Percentiles rank a stretch among this genome's conserved stretches.
These are phyloP conservation scores for Poecilia velifera DNA, from an alignment of 2,797 vertebrate species.

Conservation along the genomic window DNA sequence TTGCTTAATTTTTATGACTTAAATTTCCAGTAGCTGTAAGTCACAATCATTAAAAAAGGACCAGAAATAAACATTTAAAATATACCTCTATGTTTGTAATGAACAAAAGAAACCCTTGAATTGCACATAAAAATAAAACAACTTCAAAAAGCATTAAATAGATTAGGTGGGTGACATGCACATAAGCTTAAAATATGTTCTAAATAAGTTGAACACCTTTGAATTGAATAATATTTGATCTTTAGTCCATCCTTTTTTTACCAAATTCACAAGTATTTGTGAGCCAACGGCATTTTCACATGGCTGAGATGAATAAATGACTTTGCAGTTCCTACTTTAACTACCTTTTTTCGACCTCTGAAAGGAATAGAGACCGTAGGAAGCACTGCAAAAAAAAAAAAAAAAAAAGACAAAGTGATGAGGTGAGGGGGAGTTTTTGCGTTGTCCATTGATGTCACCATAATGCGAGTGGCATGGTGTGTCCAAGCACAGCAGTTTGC, in stretches of 20 bases:
- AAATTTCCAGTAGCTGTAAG: background rate
- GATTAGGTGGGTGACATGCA: background rate
- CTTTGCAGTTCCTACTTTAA: background rate
- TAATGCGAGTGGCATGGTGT: slow-evolving; percentile 86
- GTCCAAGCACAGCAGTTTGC: slow-evolving; percentile 77
- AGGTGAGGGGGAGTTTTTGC: slow-evolving; percentile 64
- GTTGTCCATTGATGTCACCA: slow-evolving; percentile 74
- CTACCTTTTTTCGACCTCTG: slow-evolving; percentile 23
- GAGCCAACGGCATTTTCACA: background rate
- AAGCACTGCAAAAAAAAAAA: slow-evolving; percentile 51
- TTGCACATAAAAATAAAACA: background rate
- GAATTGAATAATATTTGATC: background rate
- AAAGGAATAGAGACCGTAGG: slow-evolving; percentile 56
- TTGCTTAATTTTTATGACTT: background rate
- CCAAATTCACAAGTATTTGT: background rate
- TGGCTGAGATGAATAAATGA: background rate
- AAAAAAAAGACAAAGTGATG: slow-evolving; percentile 19
- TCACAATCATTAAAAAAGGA: background rate
- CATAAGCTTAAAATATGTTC: background rate
- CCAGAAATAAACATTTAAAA: background rate
- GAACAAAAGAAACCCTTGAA: background rate
- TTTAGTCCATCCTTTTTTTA: background rate
- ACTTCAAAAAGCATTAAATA: background rate
- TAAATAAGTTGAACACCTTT: background rate
- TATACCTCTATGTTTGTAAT: background rate